Evolutionary conservation across 2,888 invertebrate genomes (phyloP).

Genomic region (Epinotia brunnichana): DNA sequence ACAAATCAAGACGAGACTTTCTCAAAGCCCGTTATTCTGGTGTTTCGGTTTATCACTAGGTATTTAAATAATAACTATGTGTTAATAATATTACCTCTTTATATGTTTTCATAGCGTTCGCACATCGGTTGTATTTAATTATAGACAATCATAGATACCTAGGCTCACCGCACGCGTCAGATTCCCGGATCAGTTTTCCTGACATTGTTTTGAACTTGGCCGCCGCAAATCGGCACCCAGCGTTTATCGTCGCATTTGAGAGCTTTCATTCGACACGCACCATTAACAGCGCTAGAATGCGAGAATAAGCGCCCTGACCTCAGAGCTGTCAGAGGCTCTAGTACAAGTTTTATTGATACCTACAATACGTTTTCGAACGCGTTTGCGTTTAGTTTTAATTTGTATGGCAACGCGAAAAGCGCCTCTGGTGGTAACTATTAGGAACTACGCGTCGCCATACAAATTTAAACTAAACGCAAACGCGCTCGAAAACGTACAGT

Average conservation of each 20-base stretch:
- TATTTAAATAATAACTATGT: conserved; percentile 39
- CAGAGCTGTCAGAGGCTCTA: neutral
- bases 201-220: neutral
- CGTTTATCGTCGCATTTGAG: too few species aligned
- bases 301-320: neutral
- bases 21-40: conserved; percentile 25
- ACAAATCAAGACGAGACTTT: conserved; percentile 53
- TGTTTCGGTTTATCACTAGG: conserved; percentile 25
- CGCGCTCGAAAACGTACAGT: too few species aligned
- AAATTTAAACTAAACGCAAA: too few species aligned
- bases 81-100: conserved; percentile 32
- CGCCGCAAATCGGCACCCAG: too few species aligned
- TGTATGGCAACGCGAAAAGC: too few species aligned
- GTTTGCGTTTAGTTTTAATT: too few species aligned
- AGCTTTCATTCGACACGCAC: too few species aligned
- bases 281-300: neutral
- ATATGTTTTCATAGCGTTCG: conserved; percentile 31
- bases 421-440: too few species aligned
- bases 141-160: conserved; percentile 24
- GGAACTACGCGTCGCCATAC: too few species aligned
- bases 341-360: too few species aligned
- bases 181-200: neutral
- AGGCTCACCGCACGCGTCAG: neutral
- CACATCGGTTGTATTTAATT: conserved; percentile 22
- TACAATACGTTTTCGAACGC: too few species aligned